phyloP scores from a whole-genome alignment of 2,797 vertebrate genomes.

The Dicrostonyx torquatus region DNA sequence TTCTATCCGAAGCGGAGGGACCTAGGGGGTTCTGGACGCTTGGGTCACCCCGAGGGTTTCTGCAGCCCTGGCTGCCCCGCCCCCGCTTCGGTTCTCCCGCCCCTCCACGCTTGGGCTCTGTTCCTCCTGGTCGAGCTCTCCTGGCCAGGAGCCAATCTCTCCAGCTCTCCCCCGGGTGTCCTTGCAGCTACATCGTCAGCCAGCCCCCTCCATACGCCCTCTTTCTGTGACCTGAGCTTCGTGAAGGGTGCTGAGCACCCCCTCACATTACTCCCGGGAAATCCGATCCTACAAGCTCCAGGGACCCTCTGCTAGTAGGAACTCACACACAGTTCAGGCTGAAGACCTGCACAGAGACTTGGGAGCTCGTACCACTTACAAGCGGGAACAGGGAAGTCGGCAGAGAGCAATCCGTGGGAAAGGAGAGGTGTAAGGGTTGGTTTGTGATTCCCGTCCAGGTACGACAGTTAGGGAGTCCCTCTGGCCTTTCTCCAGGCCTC shows the following conservation, averaged over 20 bases:
- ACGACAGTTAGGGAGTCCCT: slow-evolving; percentile 48
- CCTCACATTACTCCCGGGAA: background rate
- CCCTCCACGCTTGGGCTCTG: slow-evolving; percentile 29
- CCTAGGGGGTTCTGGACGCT: slow-evolving; percentile 63
- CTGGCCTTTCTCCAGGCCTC: background rate
- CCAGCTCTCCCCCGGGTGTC: slow-evolving; percentile 69
- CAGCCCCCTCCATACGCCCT: slow-evolving; percentile 50
- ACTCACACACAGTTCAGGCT: background rate
- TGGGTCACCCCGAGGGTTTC: slow-evolving; percentile 73
- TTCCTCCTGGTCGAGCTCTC: slow-evolving; percentile 46
- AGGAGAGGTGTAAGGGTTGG: slow-evolving; percentile 34
- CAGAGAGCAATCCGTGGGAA: background rate
- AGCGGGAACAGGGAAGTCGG: slow-evolving; percentile 35
- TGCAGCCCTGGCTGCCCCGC: slow-evolving; percentile 62
- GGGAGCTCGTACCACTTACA: slow-evolving; percentile 74
- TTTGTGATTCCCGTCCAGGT: slow-evolving; percentile 58
- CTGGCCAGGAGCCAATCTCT: slow-evolving; percentile 61
- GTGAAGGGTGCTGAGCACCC: background rate
- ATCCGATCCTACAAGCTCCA: background rate
- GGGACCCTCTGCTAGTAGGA: slow-evolving; percentile 8
- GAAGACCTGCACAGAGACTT: background rate
- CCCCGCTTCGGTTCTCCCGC: slow-evolving; percentile 57
- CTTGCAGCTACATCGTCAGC: slow-evolving; percentile 56
- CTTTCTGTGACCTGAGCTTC: slow-evolving; percentile 57
- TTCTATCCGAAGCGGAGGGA: slow-evolving; percentile 44